phyloP scores from a whole-genome alignment of 2,113 vertebrate genomes.

The Gadus macrocephalus region DNA sequence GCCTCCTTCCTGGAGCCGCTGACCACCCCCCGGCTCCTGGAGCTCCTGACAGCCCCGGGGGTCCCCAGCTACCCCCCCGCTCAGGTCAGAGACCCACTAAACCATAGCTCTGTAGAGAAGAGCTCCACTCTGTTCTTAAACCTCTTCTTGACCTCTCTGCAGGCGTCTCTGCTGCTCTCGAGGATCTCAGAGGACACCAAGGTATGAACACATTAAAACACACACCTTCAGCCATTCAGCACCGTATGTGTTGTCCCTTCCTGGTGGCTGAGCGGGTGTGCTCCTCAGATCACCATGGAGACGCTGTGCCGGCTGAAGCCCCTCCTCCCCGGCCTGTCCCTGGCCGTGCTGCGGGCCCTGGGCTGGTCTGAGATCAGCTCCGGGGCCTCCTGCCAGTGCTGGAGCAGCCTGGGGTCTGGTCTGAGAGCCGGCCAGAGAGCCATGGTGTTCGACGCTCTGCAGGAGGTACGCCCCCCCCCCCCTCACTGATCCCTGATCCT shows the following conservation, averaged over 20 bases:
- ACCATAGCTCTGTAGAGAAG: neutral
- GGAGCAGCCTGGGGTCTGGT: constrained; percentile 68
- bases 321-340: constrained; percentile 74
- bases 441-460: constrained; percentile 71
- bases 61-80: constrained; percentile 69
- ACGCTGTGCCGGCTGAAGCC: constrained; percentile 71
- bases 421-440: constrained; percentile 76
- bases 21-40: constrained; percentile 67
- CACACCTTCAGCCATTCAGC: constrained; percentile 9
- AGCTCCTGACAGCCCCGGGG: constrained; percentile 71
- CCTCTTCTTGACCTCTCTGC: constrained; percentile 10
- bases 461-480: constrained; percentile 66
- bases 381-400: constrained; percentile 71
- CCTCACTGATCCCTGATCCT: neutral
- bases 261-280: no score
- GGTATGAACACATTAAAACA: constrained; percentile 64
- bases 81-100: constrained; percentile 67
- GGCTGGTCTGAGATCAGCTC: constrained; percentile 55
- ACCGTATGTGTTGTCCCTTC: neutral
- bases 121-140: neutral
- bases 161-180: constrained; percentile 78
- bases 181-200: constrained; percentile 70
- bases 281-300: constrained; percentile 61
- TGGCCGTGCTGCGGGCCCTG: constrained; percentile 69
- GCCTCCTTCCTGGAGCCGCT: constrained; percentile 75